phyloP scores from a whole-genome alignment of 2,113 vertebrate genomes.

The Thamnaconus septentrionalis region DNA sequence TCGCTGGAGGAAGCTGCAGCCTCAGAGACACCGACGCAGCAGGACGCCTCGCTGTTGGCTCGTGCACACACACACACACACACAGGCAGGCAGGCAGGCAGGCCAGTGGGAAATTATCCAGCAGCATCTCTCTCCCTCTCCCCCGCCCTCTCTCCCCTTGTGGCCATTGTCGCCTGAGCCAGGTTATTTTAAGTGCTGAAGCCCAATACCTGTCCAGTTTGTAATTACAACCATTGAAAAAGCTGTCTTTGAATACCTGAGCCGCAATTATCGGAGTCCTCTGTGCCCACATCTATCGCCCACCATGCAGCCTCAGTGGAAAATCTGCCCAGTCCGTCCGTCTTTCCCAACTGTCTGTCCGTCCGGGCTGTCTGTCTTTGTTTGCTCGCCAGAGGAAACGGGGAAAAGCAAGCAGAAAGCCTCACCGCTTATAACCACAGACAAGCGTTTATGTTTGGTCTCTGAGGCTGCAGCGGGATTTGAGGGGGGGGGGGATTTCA shows the following conservation, averaged over 20 bases:
- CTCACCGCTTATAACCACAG: slow-evolving; percentile 14
- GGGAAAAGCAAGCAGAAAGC: slow-evolving; percentile 10
- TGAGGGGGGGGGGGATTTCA: slow-evolving; percentile 29
- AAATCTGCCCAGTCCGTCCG: background rate
- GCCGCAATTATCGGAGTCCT: slow-evolving; percentile 14
- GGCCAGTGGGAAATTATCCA: slow-evolving; percentile 47
- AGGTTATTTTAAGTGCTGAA: slow-evolving; percentile 43
- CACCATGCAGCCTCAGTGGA: background rate
- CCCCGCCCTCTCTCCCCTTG: too few relatives aligned
- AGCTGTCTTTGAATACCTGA: slow-evolving; percentile 11
- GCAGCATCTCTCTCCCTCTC: slow-evolving; percentile 44
- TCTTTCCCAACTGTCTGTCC: too few relatives aligned
- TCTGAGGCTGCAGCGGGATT: slow-evolving; percentile 34
- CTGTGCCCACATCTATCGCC: background rate
- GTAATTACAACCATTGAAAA: slow-evolving; percentile 41
- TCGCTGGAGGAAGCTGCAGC: slow-evolving; percentile 52
- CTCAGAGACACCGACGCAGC: slow-evolving; percentile 65
- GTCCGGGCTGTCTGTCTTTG: too few relatives aligned
- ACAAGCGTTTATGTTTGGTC: slow-evolving; percentile 41
- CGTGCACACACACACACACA: slow-evolving; percentile 55
- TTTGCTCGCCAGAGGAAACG: background rate
- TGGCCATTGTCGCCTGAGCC: slow-evolving; percentile 40
- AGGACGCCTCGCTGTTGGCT: slow-evolving; percentile 65
- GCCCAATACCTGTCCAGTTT: slow-evolving; percentile 13
- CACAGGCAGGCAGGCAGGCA: slow-evolving; percentile 49